Evolutionary conservation across 2,113 vertebrate species (phyloP).

Genomic region (Phaethon lepturus): DNA sequence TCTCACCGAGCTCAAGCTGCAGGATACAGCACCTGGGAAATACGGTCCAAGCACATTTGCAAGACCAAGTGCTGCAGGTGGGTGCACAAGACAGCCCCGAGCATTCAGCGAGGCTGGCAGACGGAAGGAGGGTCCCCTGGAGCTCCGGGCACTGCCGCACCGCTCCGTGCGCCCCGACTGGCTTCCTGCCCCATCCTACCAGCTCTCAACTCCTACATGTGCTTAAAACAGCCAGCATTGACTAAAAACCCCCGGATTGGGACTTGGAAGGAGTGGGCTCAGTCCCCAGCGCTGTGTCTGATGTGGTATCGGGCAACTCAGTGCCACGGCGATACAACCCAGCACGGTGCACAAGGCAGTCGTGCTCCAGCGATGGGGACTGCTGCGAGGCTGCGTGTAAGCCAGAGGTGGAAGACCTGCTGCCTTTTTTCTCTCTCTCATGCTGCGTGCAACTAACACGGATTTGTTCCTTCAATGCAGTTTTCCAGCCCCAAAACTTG

Average conservation of each 20-base stretch:
- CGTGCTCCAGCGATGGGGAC: fast-evolving
- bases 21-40: not conserved
- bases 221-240: not conserved
- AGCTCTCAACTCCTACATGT: not conserved
- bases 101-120: not conserved
- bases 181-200: not conserved
- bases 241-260: fast-evolving
- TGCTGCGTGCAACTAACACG: not conserved
- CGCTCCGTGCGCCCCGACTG: fast-evolving
- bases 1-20: not conserved
- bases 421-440: not conserved
- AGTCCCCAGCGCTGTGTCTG: fast-evolving
- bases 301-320: fast-evolving
- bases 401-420: not conserved
- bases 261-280: not conserved
- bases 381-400: not conserved
- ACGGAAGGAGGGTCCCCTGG: not conserved
- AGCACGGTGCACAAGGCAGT: fast-evolving
- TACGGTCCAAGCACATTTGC: fast-evolving
- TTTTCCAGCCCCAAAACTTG: not conserved
- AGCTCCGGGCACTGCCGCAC: not conserved
- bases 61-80: not conserved
- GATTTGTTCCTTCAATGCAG: not conserved
- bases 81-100: not conserved
- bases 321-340: not conserved